phyloP scores from a whole-genome alignment of 2,797 vertebrate species.

The Lagorchestes hirsutus region DNA sequence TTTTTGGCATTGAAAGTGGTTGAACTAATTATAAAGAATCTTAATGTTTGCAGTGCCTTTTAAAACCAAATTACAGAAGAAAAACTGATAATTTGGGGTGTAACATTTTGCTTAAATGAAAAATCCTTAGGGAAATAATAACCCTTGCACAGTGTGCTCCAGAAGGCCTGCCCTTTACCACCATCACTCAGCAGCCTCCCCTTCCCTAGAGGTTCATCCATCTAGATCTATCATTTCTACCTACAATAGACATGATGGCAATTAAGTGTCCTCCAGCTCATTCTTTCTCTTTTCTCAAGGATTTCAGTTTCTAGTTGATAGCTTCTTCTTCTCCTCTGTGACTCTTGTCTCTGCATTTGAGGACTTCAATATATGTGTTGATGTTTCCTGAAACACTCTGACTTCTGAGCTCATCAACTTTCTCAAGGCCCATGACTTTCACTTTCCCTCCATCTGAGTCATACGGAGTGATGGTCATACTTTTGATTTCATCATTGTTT shows the following conservation, averaged over 20 bases:
- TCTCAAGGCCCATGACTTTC: background rate
- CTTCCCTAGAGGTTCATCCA: background rate
- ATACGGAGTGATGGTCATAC: background rate
- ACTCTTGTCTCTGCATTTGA: background rate
- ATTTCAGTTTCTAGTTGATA: background rate
- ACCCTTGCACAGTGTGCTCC: background rate
- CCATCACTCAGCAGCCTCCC: background rate
- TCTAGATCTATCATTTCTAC: background rate
- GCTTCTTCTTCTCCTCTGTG: background rate
- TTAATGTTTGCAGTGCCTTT: constrained; percentile 37
- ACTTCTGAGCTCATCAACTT: background rate
- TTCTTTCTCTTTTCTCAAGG: background rate
- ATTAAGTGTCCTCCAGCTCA: background rate
- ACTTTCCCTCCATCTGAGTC: background rate
- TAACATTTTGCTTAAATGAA: background rate
- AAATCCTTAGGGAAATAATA: background rate
- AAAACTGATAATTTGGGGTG: background rate
- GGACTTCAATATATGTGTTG: background rate
- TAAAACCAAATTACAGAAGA: constrained; percentile 34
- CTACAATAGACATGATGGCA: background rate
- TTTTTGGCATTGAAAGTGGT: constrained; percentile 15
- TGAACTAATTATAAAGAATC: background rate
- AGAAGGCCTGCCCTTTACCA: background rate
- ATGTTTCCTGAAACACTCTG: background rate
- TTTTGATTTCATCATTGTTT: background rate